Percentiles rank a stretch among this genome's conserved stretches.
These are phyloP conservation scores for Patagioenas fasciata DNA, from an alignment of 2,113 vertebrate species.

Conservation along the genomic window DNA sequence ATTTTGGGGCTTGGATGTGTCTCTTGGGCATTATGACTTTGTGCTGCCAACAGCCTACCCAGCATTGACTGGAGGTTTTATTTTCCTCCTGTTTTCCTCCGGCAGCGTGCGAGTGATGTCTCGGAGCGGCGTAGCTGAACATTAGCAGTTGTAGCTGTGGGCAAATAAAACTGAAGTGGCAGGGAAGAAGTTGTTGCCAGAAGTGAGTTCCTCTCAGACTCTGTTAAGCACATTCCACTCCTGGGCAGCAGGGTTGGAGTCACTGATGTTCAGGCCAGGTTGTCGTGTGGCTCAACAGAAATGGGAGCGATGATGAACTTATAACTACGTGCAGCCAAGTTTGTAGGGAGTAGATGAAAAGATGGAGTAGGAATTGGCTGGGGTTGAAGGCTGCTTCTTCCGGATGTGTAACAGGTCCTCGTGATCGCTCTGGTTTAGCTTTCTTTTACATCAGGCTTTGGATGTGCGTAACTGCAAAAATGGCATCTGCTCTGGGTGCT, in stretches of 20 bases:
- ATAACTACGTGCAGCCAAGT: too few species aligned
- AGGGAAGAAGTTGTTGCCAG: not conserved
- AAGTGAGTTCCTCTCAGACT: not conserved
- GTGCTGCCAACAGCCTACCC: not conserved
- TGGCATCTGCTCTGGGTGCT: not conserved
- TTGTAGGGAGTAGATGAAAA: not conserved
- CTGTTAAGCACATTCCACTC: not conserved
- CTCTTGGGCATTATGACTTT: not conserved
- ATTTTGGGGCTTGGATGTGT: not conserved
- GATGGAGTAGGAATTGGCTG: not conserved
- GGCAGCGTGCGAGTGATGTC: not conserved
- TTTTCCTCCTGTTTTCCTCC: not conserved
- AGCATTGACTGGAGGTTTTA: not conserved
- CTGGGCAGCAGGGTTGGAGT: not conserved
- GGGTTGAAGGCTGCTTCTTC: not conserved
- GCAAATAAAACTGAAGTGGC: not conserved
- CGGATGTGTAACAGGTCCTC: not conserved
- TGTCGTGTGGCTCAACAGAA: accelerated
- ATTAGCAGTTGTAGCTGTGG: not conserved
- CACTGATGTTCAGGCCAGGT: not conserved
- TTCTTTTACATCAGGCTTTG: not conserved
- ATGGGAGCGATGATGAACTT: not conserved
- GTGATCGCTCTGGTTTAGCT: not conserved
- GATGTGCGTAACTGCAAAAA: not conserved
- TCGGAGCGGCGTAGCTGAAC: not conserved